Conservation (phyloP, 2,797 vertebrate species). For the Okamejei kenojei region DNA sequence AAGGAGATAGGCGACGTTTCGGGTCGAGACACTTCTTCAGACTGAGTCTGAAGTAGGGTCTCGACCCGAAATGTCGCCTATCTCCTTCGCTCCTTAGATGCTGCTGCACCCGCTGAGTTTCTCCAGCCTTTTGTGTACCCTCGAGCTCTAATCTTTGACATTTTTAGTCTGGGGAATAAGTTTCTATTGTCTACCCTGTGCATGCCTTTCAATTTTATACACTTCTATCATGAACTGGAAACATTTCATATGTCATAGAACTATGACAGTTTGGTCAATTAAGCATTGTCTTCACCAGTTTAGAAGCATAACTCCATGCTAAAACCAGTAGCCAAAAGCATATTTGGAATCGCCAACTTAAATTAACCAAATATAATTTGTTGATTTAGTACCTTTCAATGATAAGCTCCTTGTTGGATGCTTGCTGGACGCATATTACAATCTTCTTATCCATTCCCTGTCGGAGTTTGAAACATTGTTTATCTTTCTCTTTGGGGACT, state of each 20-base stretch:
- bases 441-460: conserved; percentile 97
- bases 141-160: too few species aligned
- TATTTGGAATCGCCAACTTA: background rate
- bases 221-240: background rate
- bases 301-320: background rate
- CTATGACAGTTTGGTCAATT: background rate
- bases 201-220: too few species aligned
- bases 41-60: too few species aligned
- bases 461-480: conserved; percentile 94
- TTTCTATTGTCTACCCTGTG: too few species aligned
- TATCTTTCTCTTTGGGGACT: conserved; percentile 96
- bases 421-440: conserved; percentile 93
- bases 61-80: too few species aligned
- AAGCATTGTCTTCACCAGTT: background rate
- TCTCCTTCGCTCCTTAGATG: too few species aligned
- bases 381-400: conserved; percentile 79
- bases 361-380: background rate
- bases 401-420: conserved; percentile 92
- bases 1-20: too few species aligned
- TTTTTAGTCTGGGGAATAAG: too few species aligned
- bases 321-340: background rate
- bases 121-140: too few species aligned
- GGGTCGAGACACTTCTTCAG: too few species aligned
- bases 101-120: too few species aligned
- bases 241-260: background rate